phyloP scores from a whole-genome alignment of 2,113 vertebrate genomes.

The Panurus biarmicus region DNA sequence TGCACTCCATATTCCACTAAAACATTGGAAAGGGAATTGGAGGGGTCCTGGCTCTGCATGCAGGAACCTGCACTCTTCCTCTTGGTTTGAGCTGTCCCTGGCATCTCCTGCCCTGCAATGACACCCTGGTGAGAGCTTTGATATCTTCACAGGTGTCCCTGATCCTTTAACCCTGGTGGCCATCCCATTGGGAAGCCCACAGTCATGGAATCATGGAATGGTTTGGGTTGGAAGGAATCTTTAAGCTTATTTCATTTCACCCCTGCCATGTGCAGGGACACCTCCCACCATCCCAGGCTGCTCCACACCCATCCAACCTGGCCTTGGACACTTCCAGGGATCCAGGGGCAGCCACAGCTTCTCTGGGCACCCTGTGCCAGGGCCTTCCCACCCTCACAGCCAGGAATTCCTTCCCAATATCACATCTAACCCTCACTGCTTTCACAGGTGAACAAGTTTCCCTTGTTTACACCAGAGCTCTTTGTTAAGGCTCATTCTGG shows the following conservation, averaged over 20 bases:
- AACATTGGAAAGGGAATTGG: not conserved
- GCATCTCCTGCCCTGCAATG: not conserved
- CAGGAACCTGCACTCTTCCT: not conserved
- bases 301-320: fast-evolving
- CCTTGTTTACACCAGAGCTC: not conserved
- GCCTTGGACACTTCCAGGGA: not conserved
- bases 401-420: not conserved
- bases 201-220: not conserved
- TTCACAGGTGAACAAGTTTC: not conserved
- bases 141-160: not conserved
- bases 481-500: not conserved
- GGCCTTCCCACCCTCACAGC: fast-evolving
- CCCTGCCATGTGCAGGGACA: not conserved
- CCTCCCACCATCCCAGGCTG: fast-evolving
- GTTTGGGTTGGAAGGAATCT: not conserved
- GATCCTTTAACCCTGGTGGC: not conserved
- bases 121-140: not conserved
- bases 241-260: not conserved
- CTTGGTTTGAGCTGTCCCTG: not conserved
- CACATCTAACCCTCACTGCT: too few relatives aligned
- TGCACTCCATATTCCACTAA: not conserved
- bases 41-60: not conserved
- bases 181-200: not conserved
- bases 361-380: not conserved
- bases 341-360: not conserved